Evolutionary conservation across 92 coral and sea anemone genomes (phyloP).

Genomic region (Plumapathes pennacea): DNA sequence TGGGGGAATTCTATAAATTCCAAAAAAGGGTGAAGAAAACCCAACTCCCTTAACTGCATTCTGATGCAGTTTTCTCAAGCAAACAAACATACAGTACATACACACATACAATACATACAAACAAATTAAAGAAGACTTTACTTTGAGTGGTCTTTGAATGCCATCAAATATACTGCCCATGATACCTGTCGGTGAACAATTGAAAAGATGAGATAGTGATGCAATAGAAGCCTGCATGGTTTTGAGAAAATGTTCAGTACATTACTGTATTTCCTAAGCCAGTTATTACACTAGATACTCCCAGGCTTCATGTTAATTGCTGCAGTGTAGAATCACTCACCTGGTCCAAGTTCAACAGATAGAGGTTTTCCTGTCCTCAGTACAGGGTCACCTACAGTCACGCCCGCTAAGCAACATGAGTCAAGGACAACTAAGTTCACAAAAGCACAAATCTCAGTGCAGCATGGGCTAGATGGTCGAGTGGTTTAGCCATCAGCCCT

Average conservation of each 20-base stretch:
- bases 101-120: background rate
- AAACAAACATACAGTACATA: background rate
- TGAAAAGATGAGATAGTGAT: background rate
- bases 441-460: too few relatives aligned
- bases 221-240: too few relatives aligned
- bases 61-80: background rate
- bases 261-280: background rate
- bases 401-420: constrained; percentile 68
- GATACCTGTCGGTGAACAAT: constrained; percentile 65
- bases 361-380: constrained; percentile 94
- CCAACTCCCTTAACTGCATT: too few relatives aligned
- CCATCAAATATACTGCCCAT: constrained; percentile 99
- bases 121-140: background rate
- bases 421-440: constrained; percentile 44
- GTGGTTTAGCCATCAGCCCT: too few relatives aligned
- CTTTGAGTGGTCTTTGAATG: constrained; percentile 96
- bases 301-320: too few relatives aligned
- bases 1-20: too few relatives aligned
- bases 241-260: background rate
- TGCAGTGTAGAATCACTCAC: constrained; percentile 46
- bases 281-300: too few relatives aligned
- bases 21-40: too few relatives aligned
- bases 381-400: constrained; percentile 99
- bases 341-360: constrained; percentile 98
- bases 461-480: too few relatives aligned